Evolutionary conservation across 2,888 invertebrate genomes (phyloP), one percentile per base, ranked within the genome.

Genomic region (Eilema caniola): DNA sequence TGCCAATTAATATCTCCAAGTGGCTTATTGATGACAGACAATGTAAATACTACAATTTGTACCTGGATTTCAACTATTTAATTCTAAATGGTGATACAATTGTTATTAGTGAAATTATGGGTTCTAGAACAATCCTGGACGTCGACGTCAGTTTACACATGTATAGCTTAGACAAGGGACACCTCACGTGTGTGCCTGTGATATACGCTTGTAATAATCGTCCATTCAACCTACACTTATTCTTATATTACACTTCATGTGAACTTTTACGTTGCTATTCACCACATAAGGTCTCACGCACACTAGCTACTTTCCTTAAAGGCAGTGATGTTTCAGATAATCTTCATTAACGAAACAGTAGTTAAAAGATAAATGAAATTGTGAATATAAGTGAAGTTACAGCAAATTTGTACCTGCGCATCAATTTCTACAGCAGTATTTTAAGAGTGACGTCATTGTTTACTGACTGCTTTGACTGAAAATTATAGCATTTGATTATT

Each of bases 171-270:
- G 88, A 90, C 85, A 88, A 85, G 84, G 85, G 89, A 89, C 87
- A 88, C 90, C 89, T 78, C 74, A 66, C 70, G 77, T 79, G 90
- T 61, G 92, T 90, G 89, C 89, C 92, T 90, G 93, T 93, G 92
- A 94, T 93, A 94, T 94, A 94, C 94, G 94, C 95, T 95, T 94
- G 90, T 90, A 91, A 91, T 86, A 88, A 92, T 93, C 94, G 95
- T 95, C 95, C 95, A 95, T 90, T 87, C 85, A 87, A 87, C 88
- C 87, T 89, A 86, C 81, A 84, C 80, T 84, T 87, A 83, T 72
- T 71, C 73, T 81, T 83, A 84, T 82, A 85, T 81, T 81, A 84
- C 83, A 83, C 83, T 80, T 82, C 78, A 81, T 75, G 79, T 67
- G 80, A 70, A 74, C 76, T 77, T 77, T 85, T 86, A 76, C 61